Base-by-base conservation (phyloP, 1,140 invertebrate species). In the Lordiphosa stackelbergi region DNA sequence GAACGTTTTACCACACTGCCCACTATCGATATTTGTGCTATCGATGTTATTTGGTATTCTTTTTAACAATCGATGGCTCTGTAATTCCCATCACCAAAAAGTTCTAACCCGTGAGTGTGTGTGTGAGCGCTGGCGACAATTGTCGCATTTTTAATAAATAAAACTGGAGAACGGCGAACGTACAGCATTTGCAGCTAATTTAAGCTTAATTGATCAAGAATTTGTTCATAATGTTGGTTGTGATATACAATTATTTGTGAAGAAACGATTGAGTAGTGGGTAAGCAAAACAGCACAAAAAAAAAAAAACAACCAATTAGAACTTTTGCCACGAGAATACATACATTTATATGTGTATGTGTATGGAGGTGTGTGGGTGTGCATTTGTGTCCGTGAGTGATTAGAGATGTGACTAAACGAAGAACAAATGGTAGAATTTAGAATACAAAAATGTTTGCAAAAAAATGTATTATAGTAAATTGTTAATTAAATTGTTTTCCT, bases 221-320 rank as follows among this genome's bases (percentile, higher is more conserved):
- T 87, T 87, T 69, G 69, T 87, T 9, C 68, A 85, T 52, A 87
- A 87, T 85, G 75, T 87, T 69, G 81, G 66, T 59, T 68, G 70
- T 64, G 85, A 87, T 64, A 87, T 87, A 54, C 71, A 85, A 45
- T 52, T 72, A 12, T 87, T 85, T 64, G 60, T 87, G 53, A 85
- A 83, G 43, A 77, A 84, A 40, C 74, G 81, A 8, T 49, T 77
- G 19, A 84, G 60, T 45, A 66, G 70, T 68, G 69, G 85, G 85
- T 87, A 85, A 85, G 85, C 24, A 36, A 10, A 16, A 16, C 16
- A 16, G 16, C 16, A 16, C 16, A 16, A 16, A 16, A 16, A 16
- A 16, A 16, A 16, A 16, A 16, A 37, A 58, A 10, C 41, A 58
- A 58, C 49, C 48, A 51, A 47, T 73, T 71, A 79, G 69, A 79